Percentiles rank a stretch among this genome's conserved stretches.
phyloP scores from a whole-genome alignment of 2,888 invertebrate species.

The Cantharis rufa region DNA sequence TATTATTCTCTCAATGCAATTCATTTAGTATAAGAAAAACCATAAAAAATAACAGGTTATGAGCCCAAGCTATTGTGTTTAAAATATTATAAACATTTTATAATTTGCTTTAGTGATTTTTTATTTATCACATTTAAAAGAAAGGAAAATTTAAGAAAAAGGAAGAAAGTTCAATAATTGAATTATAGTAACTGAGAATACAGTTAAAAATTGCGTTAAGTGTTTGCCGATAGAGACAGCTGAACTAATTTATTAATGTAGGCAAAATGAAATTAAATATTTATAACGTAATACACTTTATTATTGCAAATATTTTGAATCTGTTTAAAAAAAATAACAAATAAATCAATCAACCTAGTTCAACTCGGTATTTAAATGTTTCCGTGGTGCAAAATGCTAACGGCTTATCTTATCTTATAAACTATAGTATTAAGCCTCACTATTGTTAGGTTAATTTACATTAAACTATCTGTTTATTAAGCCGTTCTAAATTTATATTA shows the following conservation, averaged over 20 bases:
- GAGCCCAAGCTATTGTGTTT: too few species aligned
- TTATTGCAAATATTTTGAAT: background rate
- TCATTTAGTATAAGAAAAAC: too few species aligned
- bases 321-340: background rate
- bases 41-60: too few species aligned
- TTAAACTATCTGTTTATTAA: background rate
- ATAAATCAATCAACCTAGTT: too few species aligned
- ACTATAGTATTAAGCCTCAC: too few species aligned
- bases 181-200: background rate
- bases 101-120: background rate
- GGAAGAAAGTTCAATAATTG: background rate
- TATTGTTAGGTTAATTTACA: background rate
- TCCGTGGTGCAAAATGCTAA: too few species aligned
- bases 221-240: background rate
- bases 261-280: background rate
- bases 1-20: too few species aligned
- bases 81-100: background rate
- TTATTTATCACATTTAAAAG: too few species aligned
- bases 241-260: background rate
- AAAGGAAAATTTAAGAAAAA: too few species aligned
- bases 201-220: background rate
- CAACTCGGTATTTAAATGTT: too few species aligned
- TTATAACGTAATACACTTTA: background rate
- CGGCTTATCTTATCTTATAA: too few species aligned
- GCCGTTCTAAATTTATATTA: background rate